These are phyloP conservation scores for Halichoeres trimaculatus DNA, from an alignment of 2,113 vertebrate species.

Conservation along the genomic window DNA sequence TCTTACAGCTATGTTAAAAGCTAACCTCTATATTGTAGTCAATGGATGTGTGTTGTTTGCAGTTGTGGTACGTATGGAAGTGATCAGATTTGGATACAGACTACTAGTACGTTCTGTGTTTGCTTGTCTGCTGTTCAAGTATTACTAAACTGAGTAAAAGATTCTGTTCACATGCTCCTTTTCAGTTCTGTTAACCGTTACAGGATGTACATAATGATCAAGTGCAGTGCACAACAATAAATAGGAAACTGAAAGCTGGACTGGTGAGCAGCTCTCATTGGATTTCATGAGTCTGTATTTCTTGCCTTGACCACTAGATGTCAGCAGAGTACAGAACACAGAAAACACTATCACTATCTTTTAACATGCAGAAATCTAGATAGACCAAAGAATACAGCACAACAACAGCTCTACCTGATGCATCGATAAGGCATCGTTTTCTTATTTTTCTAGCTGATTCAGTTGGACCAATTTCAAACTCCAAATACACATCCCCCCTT, in stretches of 20 bases:
- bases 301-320: slow-evolving; percentile 53
- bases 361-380: no score
- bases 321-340: slow-evolving; percentile 25
- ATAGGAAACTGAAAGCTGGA: slow-evolving; percentile 67
- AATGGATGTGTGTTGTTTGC: slow-evolving; percentile 90
- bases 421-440: no score
- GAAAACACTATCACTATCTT: no score
- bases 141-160: slow-evolving; percentile 88
- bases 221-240: slow-evolving; percentile 84
- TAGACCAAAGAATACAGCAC: no score
- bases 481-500: no score
- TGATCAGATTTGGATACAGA: slow-evolving; percentile 85
- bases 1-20: slow-evolving; percentile 77
- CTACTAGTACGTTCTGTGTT: slow-evolving; percentile 80
- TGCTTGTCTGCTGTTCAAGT: slow-evolving; percentile 94
- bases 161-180: slow-evolving; percentile 85
- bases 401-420: no score
- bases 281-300: not conserved
- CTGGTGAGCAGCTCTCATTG: not conserved
- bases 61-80: slow-evolving; percentile 82
- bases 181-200: slow-evolving; percentile 84
- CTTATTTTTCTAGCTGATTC: no score
- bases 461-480: no score
- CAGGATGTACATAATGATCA: slow-evolving; percentile 84
- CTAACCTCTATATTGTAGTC: slow-evolving; percentile 87